Evolutionary conservation across 1,140 invertebrate genomes (phyloP), one percentile per base, ranked within the genome.

Genomic region (Nylanderia fulva): DNA sequence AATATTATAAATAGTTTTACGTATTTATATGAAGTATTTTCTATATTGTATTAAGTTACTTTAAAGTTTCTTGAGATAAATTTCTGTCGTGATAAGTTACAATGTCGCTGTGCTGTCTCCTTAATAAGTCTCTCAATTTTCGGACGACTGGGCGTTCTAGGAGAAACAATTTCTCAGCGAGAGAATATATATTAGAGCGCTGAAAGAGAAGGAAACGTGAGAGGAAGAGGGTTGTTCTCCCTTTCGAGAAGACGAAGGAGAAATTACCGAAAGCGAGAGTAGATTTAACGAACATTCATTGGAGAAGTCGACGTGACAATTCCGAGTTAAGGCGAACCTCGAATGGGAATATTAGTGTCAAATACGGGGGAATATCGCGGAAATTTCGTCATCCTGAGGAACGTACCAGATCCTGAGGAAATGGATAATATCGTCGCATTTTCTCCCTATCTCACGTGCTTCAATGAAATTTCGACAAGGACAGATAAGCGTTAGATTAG

Each of bases 81-180:
- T 71, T n/a, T 42, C n/a, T n/a, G 13, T 7, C 60, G 2, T 1
- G 45, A 48, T 79, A 58, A 58, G 36, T 71, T 45, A 56, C 7
- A 5, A 29, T 21, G 45, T 33, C 48, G 11, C 39, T 24, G 5
- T 69, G 24, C 24, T 5, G 33, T 6, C 69, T 80, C 52, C 33
- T 9, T 56, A 54, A 80, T 76, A 60, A 75, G 77, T 71, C n/a
- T 60, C 63, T 69, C 52, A 18, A 68, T 86, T 71, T 56, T 77
- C 63, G 52, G 13, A 24, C 72, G 52, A 58, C 75, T 64, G 29
- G 48, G 27, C 60, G 39, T 76, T 77, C 45, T 71, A 86, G 84
- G 75, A 85, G 82, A 85, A 86, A 89, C 80, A 88, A 91, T 91
- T 90, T 89, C 82, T 90, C 88, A 66, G 86, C 86, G 84, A 24